Conservation (phyloP, 64 coral and sea anemone genomes). For the Pachyseris speciosa region DNA sequence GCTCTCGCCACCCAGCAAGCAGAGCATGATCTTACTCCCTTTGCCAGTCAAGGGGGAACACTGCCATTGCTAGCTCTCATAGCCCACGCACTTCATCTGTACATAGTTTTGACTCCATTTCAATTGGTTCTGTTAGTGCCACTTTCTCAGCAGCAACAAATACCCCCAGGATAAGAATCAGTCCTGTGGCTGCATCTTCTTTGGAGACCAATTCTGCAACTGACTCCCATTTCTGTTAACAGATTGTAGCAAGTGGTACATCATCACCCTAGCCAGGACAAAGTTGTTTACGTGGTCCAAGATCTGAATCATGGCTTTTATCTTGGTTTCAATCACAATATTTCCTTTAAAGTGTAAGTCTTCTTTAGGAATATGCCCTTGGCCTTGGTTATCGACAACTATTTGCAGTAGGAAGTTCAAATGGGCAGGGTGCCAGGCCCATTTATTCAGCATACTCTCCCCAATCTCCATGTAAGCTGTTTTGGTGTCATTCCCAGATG, state of each 20-base stretch:
- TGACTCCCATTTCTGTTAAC: background rate
- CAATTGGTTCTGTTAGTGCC: background rate
- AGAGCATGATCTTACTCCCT: background rate
- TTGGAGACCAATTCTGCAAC: background rate
- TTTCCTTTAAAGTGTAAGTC: background rate
- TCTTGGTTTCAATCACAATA: background rate
- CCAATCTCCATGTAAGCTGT: constrained; percentile 23
- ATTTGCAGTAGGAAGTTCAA: constrained; percentile 17
- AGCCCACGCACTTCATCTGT: background rate
- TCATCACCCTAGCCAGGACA: background rate
- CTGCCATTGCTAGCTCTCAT: background rate
- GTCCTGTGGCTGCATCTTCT: background rate
- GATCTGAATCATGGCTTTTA: background rate
- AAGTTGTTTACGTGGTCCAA: background rate
- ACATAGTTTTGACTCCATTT: background rate
- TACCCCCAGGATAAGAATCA: background rate
- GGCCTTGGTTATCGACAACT: constrained; percentile 40
- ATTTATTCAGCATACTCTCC: background rate
- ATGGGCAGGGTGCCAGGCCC: constrained; percentile 33
- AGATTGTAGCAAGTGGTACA: background rate
- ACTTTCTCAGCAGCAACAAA: background rate
- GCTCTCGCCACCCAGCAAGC: background rate
- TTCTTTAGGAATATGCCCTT: constrained; percentile 9
- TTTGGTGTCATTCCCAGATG: constrained; percentile 41
- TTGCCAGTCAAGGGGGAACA: background rate